A percentile compares a stretch with the other conserved stretches of the same genome.
Conservation (phyloP, 2,888 invertebrate genomes). For the Morpho helenor region DNA sequence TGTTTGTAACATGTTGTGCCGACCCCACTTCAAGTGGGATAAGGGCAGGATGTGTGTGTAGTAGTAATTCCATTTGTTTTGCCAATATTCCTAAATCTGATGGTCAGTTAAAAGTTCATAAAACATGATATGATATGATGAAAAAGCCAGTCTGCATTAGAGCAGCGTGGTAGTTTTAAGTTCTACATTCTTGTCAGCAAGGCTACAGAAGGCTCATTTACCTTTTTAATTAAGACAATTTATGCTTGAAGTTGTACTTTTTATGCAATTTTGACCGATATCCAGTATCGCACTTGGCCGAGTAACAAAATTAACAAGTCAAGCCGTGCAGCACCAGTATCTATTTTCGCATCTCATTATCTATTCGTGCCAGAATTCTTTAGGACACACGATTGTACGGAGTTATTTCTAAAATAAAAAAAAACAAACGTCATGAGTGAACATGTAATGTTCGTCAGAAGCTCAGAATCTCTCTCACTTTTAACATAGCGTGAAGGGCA, state of each 20-base stretch:
- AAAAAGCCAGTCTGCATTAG: too few relatives aligned
- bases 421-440: constrained; percentile 8
- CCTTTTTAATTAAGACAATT: neutral
- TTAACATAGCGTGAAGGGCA: constrained; percentile 10
- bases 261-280: constrained; percentile 35
- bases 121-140: too few relatives aligned
- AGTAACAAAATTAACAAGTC: constrained; percentile 35
- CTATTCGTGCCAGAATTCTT: constrained; percentile 35
- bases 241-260: neutral
- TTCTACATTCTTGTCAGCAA: too few relatives aligned
- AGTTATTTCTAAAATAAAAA: constrained; percentile 21
- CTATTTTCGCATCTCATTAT: constrained; percentile 39
- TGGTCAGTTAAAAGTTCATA: too few relatives aligned
- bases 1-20: too few relatives aligned
- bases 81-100: too few relatives aligned
- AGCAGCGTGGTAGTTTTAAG: too few relatives aligned
- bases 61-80: too few relatives aligned
- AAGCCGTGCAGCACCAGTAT: constrained; percentile 33
- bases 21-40: too few relatives aligned
- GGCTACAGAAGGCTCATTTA: too few relatives aligned
- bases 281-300: constrained; percentile 38
- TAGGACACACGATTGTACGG: constrained; percentile 24
- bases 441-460: constrained; percentile 8
- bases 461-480: neutral
- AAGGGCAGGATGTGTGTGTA: too few relatives aligned